Base-by-base conservation (phyloP, 2,113 vertebrate genomes). In the Misgurnus anguillicaudatus region DNA sequence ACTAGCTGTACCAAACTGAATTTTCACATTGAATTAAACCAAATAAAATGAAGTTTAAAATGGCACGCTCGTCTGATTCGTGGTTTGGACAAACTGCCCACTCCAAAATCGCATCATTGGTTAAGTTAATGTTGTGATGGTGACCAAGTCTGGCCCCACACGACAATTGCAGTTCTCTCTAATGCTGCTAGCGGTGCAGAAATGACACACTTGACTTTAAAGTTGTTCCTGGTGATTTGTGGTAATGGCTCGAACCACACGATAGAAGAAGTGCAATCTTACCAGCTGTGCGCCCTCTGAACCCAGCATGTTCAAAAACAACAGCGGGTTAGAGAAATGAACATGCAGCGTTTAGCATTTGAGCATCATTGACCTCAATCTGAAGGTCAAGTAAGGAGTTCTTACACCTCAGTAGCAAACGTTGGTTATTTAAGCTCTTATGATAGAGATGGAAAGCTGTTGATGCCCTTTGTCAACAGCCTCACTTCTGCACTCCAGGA, bases 301-400 rank as follows among this genome's bases (percentile, higher is more conserved):
- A 80, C 38, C 47, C 60, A 36, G 6, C 9, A 0, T 73, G 45
- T 72, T 80, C n/a, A 62, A 63, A 72, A 63, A 80, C 38, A 55
- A 65, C 60, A 65, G 10, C 39, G 45, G 36, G 69, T 51, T 65
- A 45, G 55, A 42, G 47, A 63, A 58, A 53, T 19, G 53, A 62
- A 36, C 38, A 4, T 57, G 61, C 47, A 63, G 9, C 19, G 11
- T 42, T 61, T 74, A 60, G 71, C 57, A 60, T 57, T 73, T 60
- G 78, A 57, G 65, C 78, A 57, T 71, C 68, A 65, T 64, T 80
- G 78, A 80, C 78, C 78, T 47, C 48, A 57, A 45, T 73, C 60
- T 10, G 38, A 80, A 41, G 69, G 78, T 73, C 78, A 73, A 63
- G 48, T 14, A 63, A 39, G 51, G 69, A 24, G 9, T 39, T 45